Percentiles rank a stretch among this genome's conserved stretches.
Conservation (phyloP, 1,140 invertebrate genomes). For the Oryzaephilus surinamensis region DNA sequence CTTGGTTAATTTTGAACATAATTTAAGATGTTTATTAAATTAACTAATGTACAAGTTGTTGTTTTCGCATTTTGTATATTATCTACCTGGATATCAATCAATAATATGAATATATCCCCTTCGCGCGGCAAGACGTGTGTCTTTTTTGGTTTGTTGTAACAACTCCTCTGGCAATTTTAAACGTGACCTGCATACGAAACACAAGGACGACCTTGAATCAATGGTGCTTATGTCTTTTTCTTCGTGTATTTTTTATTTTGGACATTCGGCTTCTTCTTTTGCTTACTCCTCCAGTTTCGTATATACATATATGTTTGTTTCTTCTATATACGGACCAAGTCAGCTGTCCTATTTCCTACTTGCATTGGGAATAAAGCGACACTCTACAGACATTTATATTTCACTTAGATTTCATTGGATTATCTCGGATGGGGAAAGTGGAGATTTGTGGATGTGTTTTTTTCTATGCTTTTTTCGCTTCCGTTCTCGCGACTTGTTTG, state of each 20-base stretch:
- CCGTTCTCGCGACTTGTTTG: conserved; percentile 4
- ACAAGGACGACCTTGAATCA: conserved; percentile 11
- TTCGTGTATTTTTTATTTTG: no score
- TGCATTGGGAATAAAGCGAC: conserved; percentile 16
- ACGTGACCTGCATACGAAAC: conserved; percentile 13
- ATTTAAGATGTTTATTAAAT: no score
- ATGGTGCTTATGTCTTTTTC: conserved; percentile 2
- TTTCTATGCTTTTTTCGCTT: conserved; percentile 5
- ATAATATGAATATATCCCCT: no score
- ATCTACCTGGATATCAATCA: no score
- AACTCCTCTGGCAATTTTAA: conserved; percentile 13
- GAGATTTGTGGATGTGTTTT: conserved; percentile 15
- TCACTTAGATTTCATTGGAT: conserved; percentile 22
- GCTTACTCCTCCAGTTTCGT: no score
- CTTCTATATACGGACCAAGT: no score
- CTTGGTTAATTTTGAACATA: no score
- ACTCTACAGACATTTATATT: conserved; percentile 19
- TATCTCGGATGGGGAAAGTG: conserved; percentile 15
- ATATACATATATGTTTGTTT: conserved; percentile 12
- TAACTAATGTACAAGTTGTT: no score
- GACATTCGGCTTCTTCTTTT: conserved; percentile 6
- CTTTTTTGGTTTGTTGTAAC: no score
- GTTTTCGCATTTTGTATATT: no score
- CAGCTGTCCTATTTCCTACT: conserved; percentile 11
- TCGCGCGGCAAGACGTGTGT: no score